Base-by-base conservation (phyloP, 2,797 vertebrate species). In the Sebastes nivosus region DNA sequence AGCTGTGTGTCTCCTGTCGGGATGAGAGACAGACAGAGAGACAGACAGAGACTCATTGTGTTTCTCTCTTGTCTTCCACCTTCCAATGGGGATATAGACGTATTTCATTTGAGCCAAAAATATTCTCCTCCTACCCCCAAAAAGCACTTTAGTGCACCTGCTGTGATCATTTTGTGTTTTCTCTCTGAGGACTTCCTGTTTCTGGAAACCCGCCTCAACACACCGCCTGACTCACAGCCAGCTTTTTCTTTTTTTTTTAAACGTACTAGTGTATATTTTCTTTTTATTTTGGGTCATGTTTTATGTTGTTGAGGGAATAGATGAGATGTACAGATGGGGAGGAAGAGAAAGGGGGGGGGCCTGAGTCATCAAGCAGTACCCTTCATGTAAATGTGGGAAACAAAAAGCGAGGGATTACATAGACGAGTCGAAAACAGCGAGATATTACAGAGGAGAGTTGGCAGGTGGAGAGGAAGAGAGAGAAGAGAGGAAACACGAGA, bases 91-190 rank as follows among this genome's bases (percentile, higher is more conserved):
- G 66, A 83, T 79, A 67, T 32, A 81, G 80, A 87, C 71, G 71
- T 75, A 57, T 90, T 89, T 84, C n/a, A 87, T 82, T 82, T 63
- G 32, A 82, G 83, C 60, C 73, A 75, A 29, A 77, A 82, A 84
- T 83, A 80, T 81, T 78, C 77, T 80, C 72, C 24, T 65, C 59
- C 67, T 46, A 24, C 59, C 71, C 76, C 57, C 4, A 6, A 75
- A 82, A 81, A 87, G 71, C 77, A 79, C 71, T 89, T 90, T 68
- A 63, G 64, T 72, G 59, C 82, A 71, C 87, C 89, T 72, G 87
- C 89, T 89, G 89, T 86, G 85, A 91, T 88, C 81, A 65, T 90
- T 90, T 88, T 66, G 69, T 73, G 70, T 89, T 85, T 76, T 74
- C 72, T 86, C 90, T 88, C 83, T 0, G 67, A 88, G 67, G 83